Evolutionary conservation across 2,888 invertebrate genomes (phyloP).

Genomic region (Embidobia sp.): DNA sequence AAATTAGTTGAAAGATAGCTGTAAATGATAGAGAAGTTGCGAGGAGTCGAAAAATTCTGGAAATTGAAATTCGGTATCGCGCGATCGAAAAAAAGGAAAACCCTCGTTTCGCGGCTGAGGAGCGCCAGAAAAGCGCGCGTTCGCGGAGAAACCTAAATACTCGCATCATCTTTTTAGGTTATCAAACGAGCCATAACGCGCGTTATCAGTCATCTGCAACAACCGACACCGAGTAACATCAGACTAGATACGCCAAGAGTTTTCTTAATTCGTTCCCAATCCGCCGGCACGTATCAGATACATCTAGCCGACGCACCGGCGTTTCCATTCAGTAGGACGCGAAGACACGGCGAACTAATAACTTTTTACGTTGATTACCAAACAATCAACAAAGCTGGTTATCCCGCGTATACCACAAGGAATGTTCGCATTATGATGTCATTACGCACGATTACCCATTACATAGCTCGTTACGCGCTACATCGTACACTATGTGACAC

Average conservation of each 20-base stretch:
- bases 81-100: too few species aligned
- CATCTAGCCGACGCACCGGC: constrained; percentile 14
- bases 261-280: constrained; percentile 48
- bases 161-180: too few species aligned
- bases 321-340: constrained; percentile 20
- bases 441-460: constrained; percentile 75
- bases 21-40: too few species aligned
- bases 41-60: too few species aligned
- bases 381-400: constrained; percentile 68
- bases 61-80: too few species aligned
- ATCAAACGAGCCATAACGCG: too few species aligned
- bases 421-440: constrained; percentile 74
- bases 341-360: constrained; percentile 43
- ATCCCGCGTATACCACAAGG: constrained; percentile 68
- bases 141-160: too few species aligned
- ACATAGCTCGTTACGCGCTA: constrained; percentile 74
- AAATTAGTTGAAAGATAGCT: too few species aligned
- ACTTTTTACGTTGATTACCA: constrained; percentile 52
- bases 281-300: constrained; percentile 21
- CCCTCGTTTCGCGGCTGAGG: too few species aligned
- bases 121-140: too few species aligned
- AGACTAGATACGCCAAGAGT: constrained; percentile 31
- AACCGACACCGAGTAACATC: constrained; percentile 17
- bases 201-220: too few species aligned
- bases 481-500: constrained; percentile 71